These are phyloP conservation scores for Periphyllus acericola DNA, from an alignment of 2,888 invertebrate genomes.

Conservation along the genomic window DNA sequence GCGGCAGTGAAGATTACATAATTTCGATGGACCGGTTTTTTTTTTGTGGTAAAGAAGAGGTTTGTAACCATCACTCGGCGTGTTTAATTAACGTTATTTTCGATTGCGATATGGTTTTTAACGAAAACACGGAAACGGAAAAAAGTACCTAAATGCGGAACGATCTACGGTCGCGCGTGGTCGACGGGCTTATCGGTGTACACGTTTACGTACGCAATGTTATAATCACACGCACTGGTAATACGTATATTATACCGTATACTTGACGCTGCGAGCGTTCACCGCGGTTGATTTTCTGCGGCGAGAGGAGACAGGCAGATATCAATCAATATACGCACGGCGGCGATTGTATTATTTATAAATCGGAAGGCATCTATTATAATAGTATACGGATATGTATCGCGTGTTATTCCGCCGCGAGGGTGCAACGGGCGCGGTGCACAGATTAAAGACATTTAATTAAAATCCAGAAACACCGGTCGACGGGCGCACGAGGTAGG, in stretches of 20 bases:
- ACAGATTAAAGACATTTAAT: conserved; percentile 32
- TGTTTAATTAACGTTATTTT: background rate
- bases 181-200: background rate
- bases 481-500: background rate
- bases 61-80: background rate
- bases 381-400: background rate
- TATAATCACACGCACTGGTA: background rate
- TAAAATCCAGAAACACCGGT: conserved; percentile 45
- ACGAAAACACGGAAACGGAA: background rate
- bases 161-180: background rate
- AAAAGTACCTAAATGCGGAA: background rate
- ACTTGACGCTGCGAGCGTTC: background rate
- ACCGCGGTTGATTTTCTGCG: background rate
- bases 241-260: background rate
- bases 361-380: no score
- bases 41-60: background rate
- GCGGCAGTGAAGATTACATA: background rate
- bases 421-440: background rate
- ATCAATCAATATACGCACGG: background rate
- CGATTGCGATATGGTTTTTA: background rate
- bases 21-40: conserved; percentile 33
- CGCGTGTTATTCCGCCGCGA: background rate
- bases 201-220: background rate
- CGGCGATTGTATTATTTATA: no score
- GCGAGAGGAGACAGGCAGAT: background rate